phyloP scores from a whole-genome alignment of 2,113 vertebrate species.

The Ondatra zibethicus region DNA sequence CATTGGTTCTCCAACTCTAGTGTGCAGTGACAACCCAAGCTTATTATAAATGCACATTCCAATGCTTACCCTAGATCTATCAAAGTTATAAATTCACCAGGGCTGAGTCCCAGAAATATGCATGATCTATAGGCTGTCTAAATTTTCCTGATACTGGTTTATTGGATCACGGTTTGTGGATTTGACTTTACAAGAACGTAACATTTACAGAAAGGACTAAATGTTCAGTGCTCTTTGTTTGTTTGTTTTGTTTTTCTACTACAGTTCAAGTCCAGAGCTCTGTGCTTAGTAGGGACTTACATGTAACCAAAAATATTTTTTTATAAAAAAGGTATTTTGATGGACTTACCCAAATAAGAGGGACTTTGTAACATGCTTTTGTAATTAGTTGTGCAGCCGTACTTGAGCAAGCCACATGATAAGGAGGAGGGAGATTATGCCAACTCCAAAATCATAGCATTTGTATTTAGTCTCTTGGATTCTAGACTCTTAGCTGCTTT shows the following conservation, averaged over 20 bases:
- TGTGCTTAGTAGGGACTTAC: background rate
- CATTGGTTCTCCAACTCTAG: background rate
- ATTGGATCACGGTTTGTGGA: background rate
- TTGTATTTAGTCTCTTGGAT: conserved; percentile 28
- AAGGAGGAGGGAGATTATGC: background rate
- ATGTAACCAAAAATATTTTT: background rate
- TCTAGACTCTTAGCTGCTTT: conserved; percentile 7
- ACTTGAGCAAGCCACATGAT: background rate
- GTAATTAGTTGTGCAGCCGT: conserved; percentile 15
- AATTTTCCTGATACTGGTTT: background rate
- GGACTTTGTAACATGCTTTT: conserved; percentile 1
- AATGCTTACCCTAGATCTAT: background rate
- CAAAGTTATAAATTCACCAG: background rate
- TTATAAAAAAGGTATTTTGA: background rate
- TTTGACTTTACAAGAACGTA: background rate
- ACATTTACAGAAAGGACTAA: background rate
- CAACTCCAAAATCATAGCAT: background rate
- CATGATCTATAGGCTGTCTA: background rate
- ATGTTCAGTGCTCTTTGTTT: conserved; percentile 2
- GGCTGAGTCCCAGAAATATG: background rate
- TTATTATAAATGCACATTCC: background rate
- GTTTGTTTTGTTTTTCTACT: background rate
- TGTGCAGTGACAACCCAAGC: background rate
- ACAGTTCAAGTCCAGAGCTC: background rate
- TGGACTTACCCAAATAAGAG: conserved; percentile 34